Evolutionary conservation across 2,113 vertebrate species (phyloP), one percentile per base, ranked within the genome.

Genomic region (Laticauda laticaudata): DNA sequence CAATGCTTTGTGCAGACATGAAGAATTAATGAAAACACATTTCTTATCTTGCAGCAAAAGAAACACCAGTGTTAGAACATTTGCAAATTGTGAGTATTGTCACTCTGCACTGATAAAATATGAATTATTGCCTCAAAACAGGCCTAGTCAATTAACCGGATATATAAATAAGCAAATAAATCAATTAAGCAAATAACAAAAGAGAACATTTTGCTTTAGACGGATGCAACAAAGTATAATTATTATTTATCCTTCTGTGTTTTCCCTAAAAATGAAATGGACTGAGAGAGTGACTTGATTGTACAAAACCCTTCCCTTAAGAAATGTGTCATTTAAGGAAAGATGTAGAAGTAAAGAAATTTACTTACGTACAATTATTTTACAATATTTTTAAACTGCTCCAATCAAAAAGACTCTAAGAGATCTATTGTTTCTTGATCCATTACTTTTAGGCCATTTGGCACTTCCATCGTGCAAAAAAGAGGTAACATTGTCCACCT

Each of bases 31-130:
- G 96, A 95, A 88, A 94, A 93, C 91, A 91, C 92, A 92, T 55
- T 54, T 93, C 61, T 94, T 95, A 96, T 96, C 95, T 94, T 29
- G 64, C 90, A 95, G 95, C 93, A 96, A 94, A 96, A 92, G 95
- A 96, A 96, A 95, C 91, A 61, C 12, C 48, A 97, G 92, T 94
- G 94, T 95, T 96, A 93, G 95, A 94, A 94, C 92, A 95, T 93
- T 92, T 94, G 92, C 88, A 94, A 96, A 89, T 90, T 95, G 88
- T 90, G 95, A 95, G 94, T 96, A 53, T 95, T 95, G 89, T 95
- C 92, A 95, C 95, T 95, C 59, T 94, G n/a, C 93, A 95, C 92
- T 94, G 94, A 96, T 93, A 95, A 95, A 92, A 90, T 87, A 86
- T 90, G 85, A 85, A 93, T 95, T 0, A 1, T 94, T 95, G 92